phyloP scores from a whole-genome alignment of 2,113 vertebrate species.

The Cisticola juncidis region DNA sequence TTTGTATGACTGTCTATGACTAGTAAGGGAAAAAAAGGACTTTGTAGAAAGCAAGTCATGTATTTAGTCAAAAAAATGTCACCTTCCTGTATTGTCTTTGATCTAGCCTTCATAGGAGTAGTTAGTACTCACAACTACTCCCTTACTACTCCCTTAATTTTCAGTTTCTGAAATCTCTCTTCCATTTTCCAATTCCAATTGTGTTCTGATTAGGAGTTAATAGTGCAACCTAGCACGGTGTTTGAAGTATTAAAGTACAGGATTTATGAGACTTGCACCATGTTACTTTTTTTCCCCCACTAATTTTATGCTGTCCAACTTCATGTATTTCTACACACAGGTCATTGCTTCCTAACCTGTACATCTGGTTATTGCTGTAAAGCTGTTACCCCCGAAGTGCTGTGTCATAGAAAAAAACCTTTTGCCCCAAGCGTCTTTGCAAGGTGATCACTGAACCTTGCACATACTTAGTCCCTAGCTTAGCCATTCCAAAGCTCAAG shows the following conservation, averaged over 20 bases:
- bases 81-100: neutral
- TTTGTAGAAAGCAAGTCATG: neutral
- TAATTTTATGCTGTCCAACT: neutral
- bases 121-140: neutral
- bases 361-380: neutral
- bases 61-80: neutral
- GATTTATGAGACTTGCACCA: neutral
- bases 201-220: neutral
- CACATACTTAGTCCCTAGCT: neutral
- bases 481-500: neutral
- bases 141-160: neutral
- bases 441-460: neutral
- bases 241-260: neutral
- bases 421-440: neutral
- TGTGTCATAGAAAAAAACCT: neutral
- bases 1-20: neutral
- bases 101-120: neutral
- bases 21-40: neutral
- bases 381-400: neutral
- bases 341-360: neutral
- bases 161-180: neutral
- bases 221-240: neutral
- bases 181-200: accelerated
- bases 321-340: neutral
- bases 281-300: neutral